Percentiles rank a stretch among this genome's conserved stretches.
These are phyloP conservation scores for Meloidogyne hapla DNA, from an alignment of 1,140 invertebrate genomes.

Conservation along the genomic window DNA sequence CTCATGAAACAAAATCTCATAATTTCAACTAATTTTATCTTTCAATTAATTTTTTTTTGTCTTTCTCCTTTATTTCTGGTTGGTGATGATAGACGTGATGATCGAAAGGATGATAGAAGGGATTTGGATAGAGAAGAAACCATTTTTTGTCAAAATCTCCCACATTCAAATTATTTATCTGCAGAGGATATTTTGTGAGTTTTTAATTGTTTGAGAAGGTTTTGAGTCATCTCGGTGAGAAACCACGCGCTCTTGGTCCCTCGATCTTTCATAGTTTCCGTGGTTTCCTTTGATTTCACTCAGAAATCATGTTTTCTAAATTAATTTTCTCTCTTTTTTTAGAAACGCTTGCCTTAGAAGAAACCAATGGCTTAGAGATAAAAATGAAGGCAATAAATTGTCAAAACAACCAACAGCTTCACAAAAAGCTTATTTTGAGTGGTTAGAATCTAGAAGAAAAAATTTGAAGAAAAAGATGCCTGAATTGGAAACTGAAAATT, in stretches of 20 bases:
- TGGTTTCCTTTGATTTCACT: no score
- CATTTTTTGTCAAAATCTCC: conserved; percentile 27
- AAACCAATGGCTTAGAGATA: conserved; percentile 12
- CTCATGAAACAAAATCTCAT: no score
- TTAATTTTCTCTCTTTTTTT: not conserved
- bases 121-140: not conserved
- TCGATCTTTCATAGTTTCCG: no score
- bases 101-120: no score
- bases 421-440: not conserved
- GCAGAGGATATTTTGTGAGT: conserved; percentile 21
- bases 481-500: not conserved
- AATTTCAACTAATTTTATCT: no score
- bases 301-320: no score
- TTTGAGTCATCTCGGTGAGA: no score
- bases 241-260: no score
- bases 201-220: no score
- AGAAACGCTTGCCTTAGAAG: not conserved
- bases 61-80: no score
- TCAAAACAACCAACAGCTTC: not conserved
- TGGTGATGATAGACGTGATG: no score
- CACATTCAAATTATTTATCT: conserved; percentile 36
- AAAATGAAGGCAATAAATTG: not conserved
- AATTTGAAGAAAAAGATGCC: not conserved
- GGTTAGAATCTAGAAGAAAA: not conserved
- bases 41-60: no score